Conservation (phyloP, 2,113 vertebrate species). For the Camarhynchus parvulus region DNA sequence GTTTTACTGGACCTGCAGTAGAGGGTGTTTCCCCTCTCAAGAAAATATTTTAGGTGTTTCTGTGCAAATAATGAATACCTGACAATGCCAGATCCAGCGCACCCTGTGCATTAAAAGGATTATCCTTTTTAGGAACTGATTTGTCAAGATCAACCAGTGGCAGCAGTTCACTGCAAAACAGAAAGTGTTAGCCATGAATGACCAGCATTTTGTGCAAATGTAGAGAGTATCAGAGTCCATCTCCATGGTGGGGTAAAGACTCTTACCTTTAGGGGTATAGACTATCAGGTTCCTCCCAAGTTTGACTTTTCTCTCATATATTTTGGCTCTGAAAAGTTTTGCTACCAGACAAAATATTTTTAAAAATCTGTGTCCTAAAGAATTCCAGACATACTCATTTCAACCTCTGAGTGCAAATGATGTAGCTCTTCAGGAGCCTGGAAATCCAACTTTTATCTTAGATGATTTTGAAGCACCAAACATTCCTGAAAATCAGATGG, state of each 20-base stretch:
- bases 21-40: not conserved
- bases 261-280: not conserved
- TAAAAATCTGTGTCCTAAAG: not conserved
- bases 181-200: not conserved
- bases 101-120: not conserved
- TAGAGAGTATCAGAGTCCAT: not conserved
- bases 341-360: not conserved
- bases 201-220: not conserved
- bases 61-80: not conserved
- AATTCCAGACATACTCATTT: not conserved
- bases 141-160: not conserved
- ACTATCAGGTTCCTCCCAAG: not conserved
- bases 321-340: not conserved
- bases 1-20: slow-evolving; percentile 37
- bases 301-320: not conserved
- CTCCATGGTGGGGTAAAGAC: accelerated
- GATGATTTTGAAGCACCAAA: not conserved
- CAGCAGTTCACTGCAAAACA: not conserved
- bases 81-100: not conserved
- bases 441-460: not conserved
- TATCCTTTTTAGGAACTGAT: not conserved
- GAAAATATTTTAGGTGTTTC: not conserved
- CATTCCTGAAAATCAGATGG: not conserved
- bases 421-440: accelerated
- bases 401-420: not conserved